Evolutionary conservation across 2,888 invertebrate genomes (phyloP).

Genomic region (Lissocephala sabroskyi): DNA sequence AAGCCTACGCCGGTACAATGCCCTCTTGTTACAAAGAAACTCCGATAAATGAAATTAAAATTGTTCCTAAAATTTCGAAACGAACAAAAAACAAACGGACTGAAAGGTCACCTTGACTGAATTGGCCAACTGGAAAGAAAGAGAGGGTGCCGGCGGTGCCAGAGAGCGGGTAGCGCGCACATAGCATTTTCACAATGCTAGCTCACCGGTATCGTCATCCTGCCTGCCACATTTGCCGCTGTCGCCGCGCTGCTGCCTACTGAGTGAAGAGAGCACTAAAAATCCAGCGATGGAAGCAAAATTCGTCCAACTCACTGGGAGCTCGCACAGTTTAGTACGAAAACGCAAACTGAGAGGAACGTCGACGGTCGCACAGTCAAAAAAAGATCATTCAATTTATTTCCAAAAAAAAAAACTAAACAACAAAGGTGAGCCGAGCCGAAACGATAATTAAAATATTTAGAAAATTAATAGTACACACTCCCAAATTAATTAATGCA

Average conservation of each 20-base stretch:
- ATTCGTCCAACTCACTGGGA: slow-evolving; percentile 41
- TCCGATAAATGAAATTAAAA: too few relatives aligned
- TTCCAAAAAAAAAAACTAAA: not conserved
- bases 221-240: slow-evolving; percentile 30
- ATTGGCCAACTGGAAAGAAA: slow-evolving; percentile 39
- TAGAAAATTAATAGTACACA: slow-evolving; percentile 16
- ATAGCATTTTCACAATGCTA: slow-evolving; percentile 42
- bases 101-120: slow-evolving; percentile 51
- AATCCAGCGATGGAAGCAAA: slow-evolving; percentile 50
- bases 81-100: slow-evolving; percentile 15
- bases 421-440: slow-evolving; percentile 16
- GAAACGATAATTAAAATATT: slow-evolving; percentile 18
- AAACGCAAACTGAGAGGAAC: slow-evolving; percentile 55
- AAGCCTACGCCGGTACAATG: too few relatives aligned
- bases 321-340: slow-evolving; percentile 57
- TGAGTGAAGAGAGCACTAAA: slow-evolving; percentile 11
- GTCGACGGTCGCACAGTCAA: slow-evolving; percentile 43
- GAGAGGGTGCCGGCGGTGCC: too few relatives aligned
- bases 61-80: slow-evolving; percentile 33
- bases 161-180: slow-evolving; percentile 9
- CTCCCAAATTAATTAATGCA: slow-evolving; percentile 9
- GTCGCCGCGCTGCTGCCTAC: not conserved
- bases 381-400: too few relatives aligned
- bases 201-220: slow-evolving; percentile 59
- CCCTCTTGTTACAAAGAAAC: too few relatives aligned